Conservation (phyloP, 2,797 vertebrate species). For the Coranthus polyacanthus region DNA sequence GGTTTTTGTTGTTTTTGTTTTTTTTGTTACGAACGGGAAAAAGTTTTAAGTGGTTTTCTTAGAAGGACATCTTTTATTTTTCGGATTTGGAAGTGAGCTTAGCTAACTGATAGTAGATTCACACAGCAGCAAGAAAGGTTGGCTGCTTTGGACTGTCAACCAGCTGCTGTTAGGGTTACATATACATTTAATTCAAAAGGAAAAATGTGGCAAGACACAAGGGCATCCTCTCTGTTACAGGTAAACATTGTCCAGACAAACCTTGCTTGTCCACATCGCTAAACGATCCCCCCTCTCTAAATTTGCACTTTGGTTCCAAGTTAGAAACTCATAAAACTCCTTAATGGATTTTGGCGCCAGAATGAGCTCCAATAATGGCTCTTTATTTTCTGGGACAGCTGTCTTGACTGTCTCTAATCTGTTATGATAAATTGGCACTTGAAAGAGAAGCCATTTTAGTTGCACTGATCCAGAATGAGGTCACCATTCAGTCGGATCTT, state of each 20-base stretch:
- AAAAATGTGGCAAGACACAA: neutral
- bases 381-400: constrained; percentile 37
- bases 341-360: constrained; percentile 24
- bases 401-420: constrained; percentile 32
- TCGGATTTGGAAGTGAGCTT: constrained; percentile 11
- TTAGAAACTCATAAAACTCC: constrained; percentile 10
- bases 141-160: too few species aligned
- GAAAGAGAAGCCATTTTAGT: neutral
- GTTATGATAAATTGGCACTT: constrained; percentile 33
- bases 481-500: constrained; percentile 17
- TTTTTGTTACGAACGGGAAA: too few species aligned
- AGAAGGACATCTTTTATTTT: constrained; percentile 13
- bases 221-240: neutral
- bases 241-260: constrained; percentile 1
- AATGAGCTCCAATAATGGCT: constrained; percentile 16
- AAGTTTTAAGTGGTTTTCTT: constrained; percentile 2
- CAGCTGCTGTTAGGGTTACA: constrained; percentile 21
- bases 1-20: constrained; percentile 35
- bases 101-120: constrained; percentile 7
- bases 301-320: constrained; percentile 5
- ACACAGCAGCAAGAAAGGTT: neutral
- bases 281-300: neutral
- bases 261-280: neutral
- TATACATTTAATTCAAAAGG: neutral
- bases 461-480: constrained; percentile 35